Evolutionary conservation across 2,113 vertebrate species (phyloP).

Genomic region (Callocephalon fimbriatum): DNA sequence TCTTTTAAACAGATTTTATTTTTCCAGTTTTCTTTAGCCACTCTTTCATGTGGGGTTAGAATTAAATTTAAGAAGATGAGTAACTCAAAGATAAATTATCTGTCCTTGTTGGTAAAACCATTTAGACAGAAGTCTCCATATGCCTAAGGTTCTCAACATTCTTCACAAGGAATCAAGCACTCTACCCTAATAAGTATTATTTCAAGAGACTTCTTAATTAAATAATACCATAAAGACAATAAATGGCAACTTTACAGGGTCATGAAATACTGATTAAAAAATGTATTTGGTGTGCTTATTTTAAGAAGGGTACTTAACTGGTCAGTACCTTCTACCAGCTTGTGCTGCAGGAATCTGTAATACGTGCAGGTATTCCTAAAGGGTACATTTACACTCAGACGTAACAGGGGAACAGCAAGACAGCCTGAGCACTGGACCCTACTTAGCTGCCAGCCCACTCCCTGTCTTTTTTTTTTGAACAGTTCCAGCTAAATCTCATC

Average conservation of each 20-base stretch:
- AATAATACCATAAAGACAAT: neutral
- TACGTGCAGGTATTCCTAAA: neutral
- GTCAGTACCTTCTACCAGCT: neutral
- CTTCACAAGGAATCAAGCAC: neutral
- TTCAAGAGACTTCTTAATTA: slow-evolving; percentile 40
- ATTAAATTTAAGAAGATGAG: neutral
- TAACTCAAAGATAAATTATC: neutral
- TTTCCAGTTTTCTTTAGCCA: neutral
- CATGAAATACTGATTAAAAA: slow-evolving; percentile 21
- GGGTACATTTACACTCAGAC: neutral
- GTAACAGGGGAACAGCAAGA: neutral
- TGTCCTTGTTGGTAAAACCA: neutral
- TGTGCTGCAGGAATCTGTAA: neutral
- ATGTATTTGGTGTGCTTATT: neutral
- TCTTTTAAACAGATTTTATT: neutral
- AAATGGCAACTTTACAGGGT: neutral
- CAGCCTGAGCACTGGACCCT: neutral
- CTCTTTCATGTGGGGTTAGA: neutral
- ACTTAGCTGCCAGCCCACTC: neutral
- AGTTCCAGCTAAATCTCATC: neutral
- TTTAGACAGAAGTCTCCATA: slow-evolving; percentile 5
- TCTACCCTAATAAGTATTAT: neutral
- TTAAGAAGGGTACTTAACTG: slow-evolving; percentile 19
- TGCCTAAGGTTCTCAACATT: neutral
- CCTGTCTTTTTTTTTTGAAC: neutral